These are phyloP conservation scores for Archegozetes longisetosus DNA, from an alignment of 1,140 invertebrate genomes.

Conservation along the genomic window DNA sequence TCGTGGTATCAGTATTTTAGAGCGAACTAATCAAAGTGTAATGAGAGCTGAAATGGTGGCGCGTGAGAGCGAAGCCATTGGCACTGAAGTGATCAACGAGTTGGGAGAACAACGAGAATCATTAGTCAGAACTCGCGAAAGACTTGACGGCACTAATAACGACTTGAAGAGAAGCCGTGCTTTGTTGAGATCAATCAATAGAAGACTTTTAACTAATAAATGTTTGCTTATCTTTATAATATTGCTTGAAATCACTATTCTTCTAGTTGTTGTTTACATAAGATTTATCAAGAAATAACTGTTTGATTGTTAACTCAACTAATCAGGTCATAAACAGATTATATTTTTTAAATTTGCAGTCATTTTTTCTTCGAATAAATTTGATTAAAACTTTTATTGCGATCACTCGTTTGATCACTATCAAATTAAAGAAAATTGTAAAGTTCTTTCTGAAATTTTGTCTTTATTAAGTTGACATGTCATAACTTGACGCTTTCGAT, in stretches of 20 bases:
- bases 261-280: slow-evolving; percentile 40
- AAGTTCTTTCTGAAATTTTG: no score
- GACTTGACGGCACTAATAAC: slow-evolving; percentile 42
- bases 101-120: slow-evolving; percentile 44
- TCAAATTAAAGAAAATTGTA: no score
- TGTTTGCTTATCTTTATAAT: slow-evolving; percentile 48
- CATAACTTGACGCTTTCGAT: background rate
- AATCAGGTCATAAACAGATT: no score
- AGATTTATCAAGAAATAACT: no score
- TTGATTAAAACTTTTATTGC: no score
- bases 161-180: slow-evolving; percentile 40
- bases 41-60: slow-evolving; percentile 50
- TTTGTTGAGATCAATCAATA: slow-evolving; percentile 42
- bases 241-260: slow-evolving; percentile 41
- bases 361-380: no score
- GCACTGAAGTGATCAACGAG: slow-evolving; percentile 50
- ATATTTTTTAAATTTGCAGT: no score
- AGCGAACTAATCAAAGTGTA: slow-evolving; percentile 46
- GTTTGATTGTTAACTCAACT: no score
- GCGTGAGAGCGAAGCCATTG: slow-evolving; percentile 57
- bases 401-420: no score
- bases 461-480: no score
- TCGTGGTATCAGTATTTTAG: slow-evolving; percentile 40
- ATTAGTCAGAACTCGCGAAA: slow-evolving; percentile 39
- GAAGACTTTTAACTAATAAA: slow-evolving; percentile 47